phyloP scores from a whole-genome alignment of 2,888 invertebrate species.

The Mesochorus sp. region DNA sequence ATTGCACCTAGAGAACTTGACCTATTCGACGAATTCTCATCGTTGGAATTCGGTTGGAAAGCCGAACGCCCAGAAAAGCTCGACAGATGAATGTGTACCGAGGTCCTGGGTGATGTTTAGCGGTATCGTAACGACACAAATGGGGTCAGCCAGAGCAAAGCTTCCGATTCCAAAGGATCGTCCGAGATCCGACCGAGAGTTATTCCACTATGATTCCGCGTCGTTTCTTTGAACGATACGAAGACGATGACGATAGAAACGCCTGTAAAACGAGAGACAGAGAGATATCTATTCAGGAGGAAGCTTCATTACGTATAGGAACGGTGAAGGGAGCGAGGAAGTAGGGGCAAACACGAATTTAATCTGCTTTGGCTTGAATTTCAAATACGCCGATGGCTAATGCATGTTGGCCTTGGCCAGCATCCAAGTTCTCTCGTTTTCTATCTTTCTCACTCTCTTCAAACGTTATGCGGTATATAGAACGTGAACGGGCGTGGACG shows the following conservation, averaged over 20 bases:
- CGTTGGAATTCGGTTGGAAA: background rate
- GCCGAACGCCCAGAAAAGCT: conserved; percentile 1
- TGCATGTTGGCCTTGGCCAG: conserved; percentile 79
- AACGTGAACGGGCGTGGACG: conserved; percentile 40
- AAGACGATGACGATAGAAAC: conserved; percentile 17
- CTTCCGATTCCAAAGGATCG: background rate
- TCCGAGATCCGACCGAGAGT: background rate
- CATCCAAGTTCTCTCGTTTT: conserved; percentile 76
- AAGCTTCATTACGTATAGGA: conserved; percentile 21
- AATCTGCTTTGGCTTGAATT: conserved; percentile 80
- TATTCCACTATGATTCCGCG: conserved; percentile 28
- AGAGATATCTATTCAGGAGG: conserved; percentile 16
- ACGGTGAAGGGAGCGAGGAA: conserved; percentile 25
- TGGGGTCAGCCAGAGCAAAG: conserved; percentile 11
- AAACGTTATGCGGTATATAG: conserved; percentile 40
- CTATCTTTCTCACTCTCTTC: conserved; percentile 56
- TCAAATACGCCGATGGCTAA: conserved; percentile 78
- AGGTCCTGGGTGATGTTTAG: conserved; percentile 9
- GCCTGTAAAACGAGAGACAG: background rate
- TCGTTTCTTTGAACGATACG: background rate
- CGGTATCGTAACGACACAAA: conserved; percentile 9
- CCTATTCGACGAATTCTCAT: conserved; percentile 1
- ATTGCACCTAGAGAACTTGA: no score
- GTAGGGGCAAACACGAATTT: conserved; percentile 73
- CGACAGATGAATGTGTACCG: background rate